These are phyloP conservation scores for Drosophila subpulchrella DNA, from an alignment of 1,140 invertebrate genomes.

Conservation along the genomic window DNA sequence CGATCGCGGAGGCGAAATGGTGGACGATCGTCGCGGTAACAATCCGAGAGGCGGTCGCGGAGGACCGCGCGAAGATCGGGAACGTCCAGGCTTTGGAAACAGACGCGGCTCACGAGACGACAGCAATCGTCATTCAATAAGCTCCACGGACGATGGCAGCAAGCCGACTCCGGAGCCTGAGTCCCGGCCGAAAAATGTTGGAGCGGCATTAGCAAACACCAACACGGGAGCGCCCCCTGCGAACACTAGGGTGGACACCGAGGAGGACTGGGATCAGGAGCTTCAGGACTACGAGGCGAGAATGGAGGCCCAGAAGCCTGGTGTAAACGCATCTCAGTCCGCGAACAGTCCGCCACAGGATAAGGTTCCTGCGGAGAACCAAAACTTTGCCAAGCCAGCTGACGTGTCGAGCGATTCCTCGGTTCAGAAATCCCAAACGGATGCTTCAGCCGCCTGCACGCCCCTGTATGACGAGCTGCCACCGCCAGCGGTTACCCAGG, in stretches of 20 bases:
- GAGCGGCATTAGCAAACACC: not conserved
- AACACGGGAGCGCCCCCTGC: not conserved
- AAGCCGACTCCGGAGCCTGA: conserved; percentile 24
- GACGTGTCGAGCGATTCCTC: conserved; percentile 13
- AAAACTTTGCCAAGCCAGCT: conserved; percentile 35
- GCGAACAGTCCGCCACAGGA: conserved; percentile 1
- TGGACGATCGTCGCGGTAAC: conserved; percentile 63
- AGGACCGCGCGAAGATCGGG: conserved; percentile 71
- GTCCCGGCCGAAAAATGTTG: conserved; percentile 19
- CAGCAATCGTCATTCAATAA: conserved; percentile 59
- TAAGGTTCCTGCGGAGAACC: not conserved
- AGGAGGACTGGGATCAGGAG: conserved; percentile 82
- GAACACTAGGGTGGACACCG: conserved; percentile 55
- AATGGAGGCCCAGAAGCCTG: conserved; percentile 57
- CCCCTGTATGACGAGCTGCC: conserved; percentile 76
- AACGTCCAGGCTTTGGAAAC: conserved; percentile 56
- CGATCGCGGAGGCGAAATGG: conserved; percentile 42
- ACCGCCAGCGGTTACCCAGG: conserved; percentile 33
- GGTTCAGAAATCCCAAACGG: conserved; percentile 34
- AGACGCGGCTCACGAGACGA: conserved; percentile 67
- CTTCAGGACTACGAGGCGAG: conserved; percentile 74
- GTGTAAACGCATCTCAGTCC: conserved; percentile 6
- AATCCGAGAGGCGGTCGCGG: conserved; percentile 68
- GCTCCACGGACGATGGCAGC: conserved; percentile 58
- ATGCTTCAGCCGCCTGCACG: conserved; percentile 61